phyloP scores from a whole-genome alignment of 2,888 invertebrate species.

The Alloscopus bannaensis region DNA sequence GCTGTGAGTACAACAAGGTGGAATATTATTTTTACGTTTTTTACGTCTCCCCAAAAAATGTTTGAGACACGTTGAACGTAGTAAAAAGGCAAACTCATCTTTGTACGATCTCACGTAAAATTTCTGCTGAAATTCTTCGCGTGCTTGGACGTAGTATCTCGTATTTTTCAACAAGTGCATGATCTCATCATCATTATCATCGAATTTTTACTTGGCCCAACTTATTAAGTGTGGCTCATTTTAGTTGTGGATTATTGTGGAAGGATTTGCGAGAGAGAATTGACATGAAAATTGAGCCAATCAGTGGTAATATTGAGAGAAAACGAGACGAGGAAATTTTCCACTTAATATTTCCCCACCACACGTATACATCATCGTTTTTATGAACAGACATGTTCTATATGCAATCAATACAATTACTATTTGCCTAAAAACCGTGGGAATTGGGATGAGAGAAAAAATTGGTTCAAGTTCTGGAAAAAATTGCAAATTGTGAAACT shows the following conservation, averaged over 20 bases:
- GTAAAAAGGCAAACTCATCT: neutral
- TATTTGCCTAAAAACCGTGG: conserved; percentile 15
- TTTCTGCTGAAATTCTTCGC: conserved; percentile 45
- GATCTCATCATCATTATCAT: neutral
- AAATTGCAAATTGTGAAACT: too few relatives aligned
- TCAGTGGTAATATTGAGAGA: neutral
- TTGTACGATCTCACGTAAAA: conserved; percentile 13
- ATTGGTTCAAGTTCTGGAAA: too few relatives aligned
- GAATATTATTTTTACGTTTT: neutral
- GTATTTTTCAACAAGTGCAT: conserved; percentile 14
- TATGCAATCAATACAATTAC: neutral
- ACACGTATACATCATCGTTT: too few relatives aligned
- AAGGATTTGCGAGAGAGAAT: too few relatives aligned
- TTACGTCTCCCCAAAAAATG: neutral
- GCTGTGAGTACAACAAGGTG: conserved; percentile 16
- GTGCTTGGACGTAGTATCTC: conserved; percentile 16
- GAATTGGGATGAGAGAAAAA: conserved; percentile 14
- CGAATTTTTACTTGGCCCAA: conserved; percentile 7
- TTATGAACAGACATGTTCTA: conserved; percentile 4
- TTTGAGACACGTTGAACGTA: conserved; percentile 1
- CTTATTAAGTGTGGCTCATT: too few relatives aligned
- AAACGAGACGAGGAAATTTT: neutral
- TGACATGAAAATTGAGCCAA: conserved; percentile 18
- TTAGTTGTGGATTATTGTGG: too few relatives aligned
- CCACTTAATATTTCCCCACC: neutral